Percentiles rank a stretch among this genome's conserved stretches.
phyloP scores from a whole-genome alignment of 1,140 invertebrate genomes.

The Drosophila bifasciata region DNA sequence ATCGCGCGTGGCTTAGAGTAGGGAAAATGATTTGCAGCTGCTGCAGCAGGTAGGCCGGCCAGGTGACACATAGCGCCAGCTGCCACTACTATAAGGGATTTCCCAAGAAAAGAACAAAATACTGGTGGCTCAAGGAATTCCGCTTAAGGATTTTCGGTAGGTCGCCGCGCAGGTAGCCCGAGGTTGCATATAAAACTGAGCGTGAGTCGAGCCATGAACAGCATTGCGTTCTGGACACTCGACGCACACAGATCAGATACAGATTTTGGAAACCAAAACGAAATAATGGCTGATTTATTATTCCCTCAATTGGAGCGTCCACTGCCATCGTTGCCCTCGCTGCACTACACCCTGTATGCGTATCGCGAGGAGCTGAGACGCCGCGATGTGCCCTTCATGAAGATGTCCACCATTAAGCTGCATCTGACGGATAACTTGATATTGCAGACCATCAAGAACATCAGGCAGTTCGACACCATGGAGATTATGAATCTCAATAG shows the following conservation, averaged over 20 bases:
- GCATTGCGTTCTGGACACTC: constrained; percentile 40
- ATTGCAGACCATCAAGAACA: constrained; percentile 73
- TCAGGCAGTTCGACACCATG: constrained; percentile 59
- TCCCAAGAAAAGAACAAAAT: constrained; percentile 42
- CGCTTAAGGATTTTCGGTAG: constrained; percentile 16
- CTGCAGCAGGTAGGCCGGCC: constrained; percentile 50
- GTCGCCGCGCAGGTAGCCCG: constrained; percentile 33
- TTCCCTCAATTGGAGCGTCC: constrained; percentile 66
- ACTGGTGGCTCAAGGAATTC: not conserved
- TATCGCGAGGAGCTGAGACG: constrained; percentile 72
- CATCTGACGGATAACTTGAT: constrained; percentile 74
- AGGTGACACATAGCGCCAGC: constrained; percentile 42
- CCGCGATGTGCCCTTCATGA: constrained; percentile 60
- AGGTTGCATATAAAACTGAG: constrained; percentile 42
- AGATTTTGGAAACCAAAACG: not conserved
- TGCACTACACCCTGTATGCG: constrained; percentile 68
- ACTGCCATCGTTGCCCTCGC: constrained; percentile 60
- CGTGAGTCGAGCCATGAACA: not conserved
- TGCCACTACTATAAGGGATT: constrained; percentile 38
- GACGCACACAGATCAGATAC: constrained; percentile 28
- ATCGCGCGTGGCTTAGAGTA: constrained; percentile 54
- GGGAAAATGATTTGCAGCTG: constrained; percentile 60
- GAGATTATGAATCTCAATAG: constrained; percentile 74
- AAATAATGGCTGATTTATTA: constrained; percentile 60
- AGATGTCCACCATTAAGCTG: constrained; percentile 74